Evolutionary conservation across 1,140 invertebrate genomes (phyloP).

Genomic region (Brachionus sp.): DNA sequence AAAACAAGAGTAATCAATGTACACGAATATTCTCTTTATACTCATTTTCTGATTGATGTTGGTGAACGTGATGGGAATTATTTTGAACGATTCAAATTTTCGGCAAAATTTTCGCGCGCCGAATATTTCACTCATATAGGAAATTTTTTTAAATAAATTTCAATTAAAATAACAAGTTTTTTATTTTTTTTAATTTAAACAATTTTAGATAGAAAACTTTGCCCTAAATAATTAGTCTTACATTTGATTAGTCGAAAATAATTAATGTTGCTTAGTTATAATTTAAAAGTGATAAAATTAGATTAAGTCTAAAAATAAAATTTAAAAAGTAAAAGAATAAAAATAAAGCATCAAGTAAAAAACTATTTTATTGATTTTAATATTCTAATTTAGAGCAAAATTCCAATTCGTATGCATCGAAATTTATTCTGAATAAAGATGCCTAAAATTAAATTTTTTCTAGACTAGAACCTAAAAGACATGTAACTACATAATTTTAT

Average conservation of each 20-base stretch:
- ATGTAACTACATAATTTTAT: not conserved
- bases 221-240: not conserved
- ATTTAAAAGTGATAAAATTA: not conserved
- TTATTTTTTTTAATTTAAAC: not conserved
- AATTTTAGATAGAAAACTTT: not conserved
- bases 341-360: not conserved
- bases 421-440: not conserved
- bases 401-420: not conserved
- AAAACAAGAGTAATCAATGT: not conserved
- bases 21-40: not conserved
- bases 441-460: not conserved
- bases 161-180: not conserved
- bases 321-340: not conserved
- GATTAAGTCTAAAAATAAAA: not conserved
- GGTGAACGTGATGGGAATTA: not conserved
- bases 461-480: not conserved
- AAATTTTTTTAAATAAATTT: not conserved
- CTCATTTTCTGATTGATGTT: not conserved
- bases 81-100: not conserved
- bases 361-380: not conserved
- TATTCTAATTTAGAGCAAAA: not conserved
- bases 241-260: not conserved
- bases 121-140: not conserved
- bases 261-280: not conserved
- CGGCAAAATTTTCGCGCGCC: not conserved